phyloP scores from a whole-genome alignment of 2,888 invertebrate species.

The Nemotelus nigrinus region DNA sequence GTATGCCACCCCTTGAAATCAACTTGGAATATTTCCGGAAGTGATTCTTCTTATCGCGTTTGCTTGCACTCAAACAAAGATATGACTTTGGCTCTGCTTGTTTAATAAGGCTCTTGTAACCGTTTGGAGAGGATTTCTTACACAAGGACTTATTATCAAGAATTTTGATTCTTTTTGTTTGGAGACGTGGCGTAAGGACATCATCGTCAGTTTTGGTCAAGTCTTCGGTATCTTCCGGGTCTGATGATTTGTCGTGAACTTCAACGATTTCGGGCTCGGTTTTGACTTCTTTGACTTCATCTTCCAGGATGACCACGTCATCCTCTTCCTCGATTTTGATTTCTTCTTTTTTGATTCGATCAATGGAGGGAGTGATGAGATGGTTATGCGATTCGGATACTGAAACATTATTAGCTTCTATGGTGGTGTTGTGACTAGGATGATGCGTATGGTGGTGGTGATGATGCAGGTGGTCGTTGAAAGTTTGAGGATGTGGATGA shows the following conservation, averaged over 20 bases:
- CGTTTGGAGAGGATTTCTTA: slow-evolving; percentile 61
- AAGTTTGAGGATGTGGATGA: slow-evolving; percentile 50
- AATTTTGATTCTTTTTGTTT: slow-evolving; percentile 59
- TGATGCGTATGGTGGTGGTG: slow-evolving; percentile 36
- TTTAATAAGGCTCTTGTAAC: slow-evolving; percentile 64
- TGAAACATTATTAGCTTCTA: slow-evolving; percentile 41
- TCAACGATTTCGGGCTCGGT: slow-evolving; percentile 57
- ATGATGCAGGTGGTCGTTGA: slow-evolving; percentile 45
- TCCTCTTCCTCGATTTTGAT: slow-evolving; percentile 63
- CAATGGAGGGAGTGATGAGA: slow-evolving; percentile 39
- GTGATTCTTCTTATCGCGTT: slow-evolving; percentile 58
- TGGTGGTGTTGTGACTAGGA: slow-evolving; percentile 50
- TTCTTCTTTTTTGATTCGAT: slow-evolving; percentile 62
- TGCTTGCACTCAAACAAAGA: slow-evolving; percentile 59
- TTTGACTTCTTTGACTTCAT: slow-evolving; percentile 58
- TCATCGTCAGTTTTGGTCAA: slow-evolving; percentile 14
- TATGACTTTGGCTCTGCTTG: slow-evolving; percentile 63
- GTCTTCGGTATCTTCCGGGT: slow-evolving; percentile 11
- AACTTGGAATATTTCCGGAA: slow-evolving; percentile 57
- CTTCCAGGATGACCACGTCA: slow-evolving; percentile 51
- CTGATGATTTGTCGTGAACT: slow-evolving; percentile 49
- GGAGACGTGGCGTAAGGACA: slow-evolving; percentile 24
- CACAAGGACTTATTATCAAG: slow-evolving; percentile 58
- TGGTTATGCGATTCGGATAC: slow-evolving; percentile 38
- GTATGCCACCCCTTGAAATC: slow-evolving; percentile 53